Percentiles rank a stretch among this genome's conserved stretches.
These are phyloP conservation scores for Tiphia femorata DNA, from an alignment of 2,888 invertebrate genomes.

Conservation along the genomic window DNA sequence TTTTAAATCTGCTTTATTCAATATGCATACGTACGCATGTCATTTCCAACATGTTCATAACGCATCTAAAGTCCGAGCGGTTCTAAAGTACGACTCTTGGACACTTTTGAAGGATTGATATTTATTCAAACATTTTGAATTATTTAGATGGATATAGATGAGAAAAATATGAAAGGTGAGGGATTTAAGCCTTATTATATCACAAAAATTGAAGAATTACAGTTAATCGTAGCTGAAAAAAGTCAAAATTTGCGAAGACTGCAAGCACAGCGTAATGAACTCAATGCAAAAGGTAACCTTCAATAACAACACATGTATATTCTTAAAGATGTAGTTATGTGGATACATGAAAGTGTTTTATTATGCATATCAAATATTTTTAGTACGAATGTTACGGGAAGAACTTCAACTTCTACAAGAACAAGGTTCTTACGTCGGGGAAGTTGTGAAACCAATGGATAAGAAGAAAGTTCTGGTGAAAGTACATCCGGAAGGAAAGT, in stretches of 20 bases:
- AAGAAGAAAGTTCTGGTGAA: conserved; percentile 99
- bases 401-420: conserved; percentile 96
- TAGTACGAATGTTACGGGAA: conserved; percentile 96
- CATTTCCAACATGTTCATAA: conserved; percentile 5
- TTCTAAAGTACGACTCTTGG: background rate
- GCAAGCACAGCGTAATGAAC: conserved; percentile 98
- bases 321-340: background rate
- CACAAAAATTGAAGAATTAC: conserved; percentile 97
- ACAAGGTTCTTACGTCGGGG: conserved; percentile 99
- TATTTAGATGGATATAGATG: conserved; percentile 81
- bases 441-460: conserved; percentile 99
- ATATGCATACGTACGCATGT: background rate
- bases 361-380: conserved; percentile 39
- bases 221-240: conserved; percentile 96
- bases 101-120: conserved; percentile 6
- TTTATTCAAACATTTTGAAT: conserved; percentile 7
- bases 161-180: conserved; percentile 78
- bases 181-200: conserved; percentile 97
- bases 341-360: too few species aligned
- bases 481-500: conserved; percentile 99
- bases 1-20: too few species aligned
- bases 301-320: background rate
- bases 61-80: too few species aligned
- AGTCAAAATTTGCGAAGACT: conserved; percentile 96
- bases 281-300: conserved; percentile 92